Percentiles rank a stretch among this genome's conserved stretches.
Conservation (phyloP, 2,797 vertebrate species). For the Sebastes trivittatus region DNA sequence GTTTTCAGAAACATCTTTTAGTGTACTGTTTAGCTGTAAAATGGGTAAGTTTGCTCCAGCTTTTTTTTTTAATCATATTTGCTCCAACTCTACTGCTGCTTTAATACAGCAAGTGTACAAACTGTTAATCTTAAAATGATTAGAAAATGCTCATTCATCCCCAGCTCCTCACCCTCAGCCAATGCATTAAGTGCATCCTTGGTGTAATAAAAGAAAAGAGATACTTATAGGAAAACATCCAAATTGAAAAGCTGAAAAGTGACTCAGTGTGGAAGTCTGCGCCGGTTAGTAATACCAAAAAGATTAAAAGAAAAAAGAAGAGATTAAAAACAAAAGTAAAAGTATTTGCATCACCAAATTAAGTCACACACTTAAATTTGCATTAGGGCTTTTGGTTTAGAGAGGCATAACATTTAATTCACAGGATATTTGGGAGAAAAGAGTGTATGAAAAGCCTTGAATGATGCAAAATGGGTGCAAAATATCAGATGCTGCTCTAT, state of each 20-base stretch:
- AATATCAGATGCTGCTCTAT: slow-evolving; percentile 42
- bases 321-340: slow-evolving; percentile 11
- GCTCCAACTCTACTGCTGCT: no score
- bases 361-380: slow-evolving; percentile 21
- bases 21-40: no score
- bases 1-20: no score
- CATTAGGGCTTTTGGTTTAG: slow-evolving; percentile 18
- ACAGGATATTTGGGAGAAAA: slow-evolving; percentile 9
- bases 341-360: slow-evolving; percentile 22
- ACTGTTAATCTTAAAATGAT: slow-evolving; percentile 7
- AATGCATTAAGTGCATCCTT: not conserved
- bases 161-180: not conserved
- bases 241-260: slow-evolving; percentile 6
- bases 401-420: slow-evolving; percentile 26
- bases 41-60: no score
- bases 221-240: not conserved
- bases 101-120: not conserved
- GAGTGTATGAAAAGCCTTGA: slow-evolving; percentile 30
- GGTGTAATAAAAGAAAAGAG: not conserved
- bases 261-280: not conserved
- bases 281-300: slow-evolving; percentile 13
- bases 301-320: not conserved
- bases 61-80: no score
- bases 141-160: not conserved
- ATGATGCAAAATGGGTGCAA: slow-evolving; percentile 58